Evolutionary conservation across 2,888 invertebrate species (phyloP).

Genomic region (Ceramica pisi): DNA sequence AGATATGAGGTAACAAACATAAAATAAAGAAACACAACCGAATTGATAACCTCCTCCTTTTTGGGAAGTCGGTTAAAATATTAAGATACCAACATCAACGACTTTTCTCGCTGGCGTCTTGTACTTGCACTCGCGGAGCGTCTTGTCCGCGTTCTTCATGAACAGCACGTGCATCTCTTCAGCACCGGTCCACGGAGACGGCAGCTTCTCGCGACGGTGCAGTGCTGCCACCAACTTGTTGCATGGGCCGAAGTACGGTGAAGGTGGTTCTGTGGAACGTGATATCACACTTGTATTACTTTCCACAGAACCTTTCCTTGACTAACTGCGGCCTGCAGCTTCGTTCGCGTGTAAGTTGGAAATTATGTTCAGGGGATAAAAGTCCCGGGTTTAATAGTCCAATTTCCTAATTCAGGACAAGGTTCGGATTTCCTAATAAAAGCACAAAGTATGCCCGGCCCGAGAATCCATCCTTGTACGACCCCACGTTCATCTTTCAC

Average conservation of each 20-base stretch:
- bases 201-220: slow-evolving; percentile 65
- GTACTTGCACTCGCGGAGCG: slow-evolving; percentile 71
- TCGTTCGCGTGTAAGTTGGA: too few relatives aligned
- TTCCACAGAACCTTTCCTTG: too few relatives aligned
- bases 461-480: neutral
- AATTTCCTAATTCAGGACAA: too few relatives aligned
- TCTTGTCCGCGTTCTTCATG: slow-evolving; percentile 69
- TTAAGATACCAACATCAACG: slow-evolving; percentile 71
- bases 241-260: slow-evolving; percentile 55
- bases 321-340: too few relatives aligned
- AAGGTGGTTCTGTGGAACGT: slow-evolving; percentile 39
- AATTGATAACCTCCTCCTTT: too few relatives aligned
- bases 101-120: slow-evolving; percentile 76
- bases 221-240: slow-evolving; percentile 66
- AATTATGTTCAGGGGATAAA: too few relatives aligned
- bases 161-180: slow-evolving; percentile 72
- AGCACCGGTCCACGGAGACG: slow-evolving; percentile 70
- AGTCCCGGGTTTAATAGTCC: too few relatives aligned
- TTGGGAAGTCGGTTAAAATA: too few relatives aligned
- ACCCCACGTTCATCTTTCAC: neutral
- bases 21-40: too few relatives aligned
- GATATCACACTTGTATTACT: too few relatives aligned
- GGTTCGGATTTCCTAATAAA: neutral
- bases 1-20: too few relatives aligned
- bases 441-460: neutral